These are phyloP conservation scores for Raja brachyura DNA, from an alignment of 2,113 vertebrate genomes.

Conservation along the genomic window DNA sequence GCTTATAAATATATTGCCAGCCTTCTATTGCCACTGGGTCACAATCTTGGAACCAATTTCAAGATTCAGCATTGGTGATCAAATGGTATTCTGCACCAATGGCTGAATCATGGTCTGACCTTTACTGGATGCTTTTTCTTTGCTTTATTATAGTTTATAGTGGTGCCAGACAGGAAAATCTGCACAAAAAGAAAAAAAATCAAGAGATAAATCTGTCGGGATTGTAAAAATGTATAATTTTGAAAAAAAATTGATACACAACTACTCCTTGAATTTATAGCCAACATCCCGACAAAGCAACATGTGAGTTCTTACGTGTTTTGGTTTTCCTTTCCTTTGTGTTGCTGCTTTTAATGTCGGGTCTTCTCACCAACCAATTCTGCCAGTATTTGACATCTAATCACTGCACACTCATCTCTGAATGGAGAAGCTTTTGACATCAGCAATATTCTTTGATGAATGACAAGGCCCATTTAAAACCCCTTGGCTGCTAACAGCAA, in stretches of 20 bases:
- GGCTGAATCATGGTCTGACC: neutral
- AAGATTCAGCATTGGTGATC: neutral
- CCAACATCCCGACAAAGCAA: neutral
- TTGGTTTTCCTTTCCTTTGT: neutral
- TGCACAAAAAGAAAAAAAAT: neutral
- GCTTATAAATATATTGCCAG: too few species aligned
- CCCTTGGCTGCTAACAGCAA: conserved; percentile 5
- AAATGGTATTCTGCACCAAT: neutral
- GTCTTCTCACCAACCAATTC: neutral
- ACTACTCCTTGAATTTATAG: neutral
- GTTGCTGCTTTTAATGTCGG: neutral
- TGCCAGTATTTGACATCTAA: conserved; percentile 5
- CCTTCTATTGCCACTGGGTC: too few species aligned
- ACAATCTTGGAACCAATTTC: neutral
- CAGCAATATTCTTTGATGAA: conserved; percentile 32
- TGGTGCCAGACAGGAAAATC: neutral
- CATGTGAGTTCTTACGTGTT: neutral
- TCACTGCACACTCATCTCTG: neutral
- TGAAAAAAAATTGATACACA: neutral
- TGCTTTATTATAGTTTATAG: neutral
- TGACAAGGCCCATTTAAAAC: conserved; percentile 29
- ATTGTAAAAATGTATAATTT: neutral
- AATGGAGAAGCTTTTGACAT: conserved; percentile 14
- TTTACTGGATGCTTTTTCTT: neutral
- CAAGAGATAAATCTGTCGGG: neutral